These are phyloP conservation scores for Urechis unicinctus DNA, from an alignment of 2,888 invertebrate species.

Conservation along the genomic window DNA sequence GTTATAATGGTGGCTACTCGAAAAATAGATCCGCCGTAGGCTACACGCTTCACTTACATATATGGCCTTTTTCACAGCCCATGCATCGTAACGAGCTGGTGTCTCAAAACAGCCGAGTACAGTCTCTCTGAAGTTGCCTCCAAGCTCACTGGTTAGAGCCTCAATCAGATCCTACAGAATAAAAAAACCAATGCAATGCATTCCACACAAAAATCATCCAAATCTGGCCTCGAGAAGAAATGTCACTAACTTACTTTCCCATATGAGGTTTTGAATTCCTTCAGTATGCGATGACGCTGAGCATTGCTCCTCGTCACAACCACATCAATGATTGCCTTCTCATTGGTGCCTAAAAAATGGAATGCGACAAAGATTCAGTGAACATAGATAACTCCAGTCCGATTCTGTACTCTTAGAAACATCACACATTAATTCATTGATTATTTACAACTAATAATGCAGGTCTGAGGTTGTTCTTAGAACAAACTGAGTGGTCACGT, in stretches of 20 bases:
- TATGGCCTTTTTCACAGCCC: constrained; percentile 43
- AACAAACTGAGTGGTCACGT: neutral
- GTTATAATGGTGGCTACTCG: no score
- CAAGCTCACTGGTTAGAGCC: constrained; percentile 35
- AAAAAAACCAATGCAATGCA: constrained; percentile 70
- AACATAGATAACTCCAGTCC: no score
- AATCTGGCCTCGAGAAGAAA: no score
- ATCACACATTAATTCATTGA: no score
- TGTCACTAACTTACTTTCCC: constrained; percentile 82
- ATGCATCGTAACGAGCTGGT: constrained; percentile 46
- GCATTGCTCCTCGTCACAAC: constrained; percentile 73
- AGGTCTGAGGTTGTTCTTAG: neutral
- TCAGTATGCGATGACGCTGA: constrained; percentile 76
- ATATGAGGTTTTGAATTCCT: constrained; percentile 77
- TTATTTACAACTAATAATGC: no score
- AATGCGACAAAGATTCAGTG: neutral
- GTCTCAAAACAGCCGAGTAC: constrained; percentile 42
- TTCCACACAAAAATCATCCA: constrained; percentile 72
- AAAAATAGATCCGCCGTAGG: no score
- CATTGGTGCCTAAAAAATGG: constrained; percentile 62
- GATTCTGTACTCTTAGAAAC: no score
- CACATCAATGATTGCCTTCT: constrained; percentile 78
- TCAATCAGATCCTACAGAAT: constrained; percentile 55
- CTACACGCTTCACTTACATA: no score
- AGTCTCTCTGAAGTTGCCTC: constrained; percentile 38